Evolutionary conservation across 2,113 vertebrate genomes (phyloP), one percentile per base, ranked within the genome.

Genomic region (rat (Rattus norvegicus)): DNA sequence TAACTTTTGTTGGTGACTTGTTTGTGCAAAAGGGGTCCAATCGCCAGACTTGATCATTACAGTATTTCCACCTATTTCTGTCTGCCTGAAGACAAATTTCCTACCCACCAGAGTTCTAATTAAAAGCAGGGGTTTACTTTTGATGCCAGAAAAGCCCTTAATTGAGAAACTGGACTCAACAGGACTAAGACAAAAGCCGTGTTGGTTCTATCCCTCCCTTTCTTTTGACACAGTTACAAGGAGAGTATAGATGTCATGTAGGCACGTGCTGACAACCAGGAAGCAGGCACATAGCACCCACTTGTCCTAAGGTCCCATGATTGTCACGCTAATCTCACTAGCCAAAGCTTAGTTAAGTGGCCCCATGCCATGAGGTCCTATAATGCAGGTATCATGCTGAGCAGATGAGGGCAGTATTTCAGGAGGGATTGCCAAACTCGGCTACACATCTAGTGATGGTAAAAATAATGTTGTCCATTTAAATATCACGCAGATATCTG

Each of bases 61-160:
- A 39, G 86, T 76, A 59, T 81, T 92, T 94, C 75, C 81, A 20
- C 85, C 73, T 87, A 52, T 76, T 91, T 88, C 90, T 93, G 61
- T 26, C 91, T 73, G 5, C 26, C 67, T 43, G 69, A 90, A 94
- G 59, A 80, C 30, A 28, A 93, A 88, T 90, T 89, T 95, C 76
- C 81, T 90, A 72, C 70, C 94, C 93, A n/a, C 69, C 77, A 94
- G 36, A 85, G 30, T 75, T 65, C 84, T 63, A 83, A 91, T 2
- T 24, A 96, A 92, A 96, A 92, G 56, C 43, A 72, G 43, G 6
- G 30, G 63, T 65, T 96, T 94, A 7, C 70, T 92, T 52, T 59
- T 85, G 13, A 54, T 59, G 75, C 81, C 52, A 79, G 88, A 94
- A 93, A 39, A n/a, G 8, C 11, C 28, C 76, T 92, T 83, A 77